phyloP scores from a whole-genome alignment of 2,888 invertebrate genomes.

The Polydesmus complanatus region DNA sequence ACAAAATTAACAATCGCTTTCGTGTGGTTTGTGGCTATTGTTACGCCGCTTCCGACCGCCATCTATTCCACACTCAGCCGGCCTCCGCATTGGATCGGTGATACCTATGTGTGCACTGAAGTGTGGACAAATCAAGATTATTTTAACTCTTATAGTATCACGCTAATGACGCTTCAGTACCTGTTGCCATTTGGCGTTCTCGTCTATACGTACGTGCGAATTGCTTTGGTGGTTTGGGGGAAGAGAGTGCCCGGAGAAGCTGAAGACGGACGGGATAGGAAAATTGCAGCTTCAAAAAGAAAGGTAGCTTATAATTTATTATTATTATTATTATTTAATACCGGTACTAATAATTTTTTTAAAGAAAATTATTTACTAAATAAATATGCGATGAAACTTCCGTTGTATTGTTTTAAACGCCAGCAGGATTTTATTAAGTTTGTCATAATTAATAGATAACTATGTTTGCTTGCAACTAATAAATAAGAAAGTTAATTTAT shows the following conservation, averaged over 20 bases:
- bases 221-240: conserved; percentile 75
- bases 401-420: no score
- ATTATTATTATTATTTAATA: no score
- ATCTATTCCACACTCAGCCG: conserved; percentile 45
- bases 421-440: no score
- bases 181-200: conserved; percentile 64
- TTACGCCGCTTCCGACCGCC: conserved; percentile 67
- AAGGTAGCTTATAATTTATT: no score
- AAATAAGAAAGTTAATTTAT: no score
- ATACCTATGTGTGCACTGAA: conserved; percentile 20
- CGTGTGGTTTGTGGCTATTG: conserved; percentile 61
- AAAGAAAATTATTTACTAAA: no score
- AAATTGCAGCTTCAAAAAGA: conserved; percentile 70
- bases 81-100: conserved; percentile 11
- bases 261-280: conserved; percentile 61
- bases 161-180: conserved; percentile 59
- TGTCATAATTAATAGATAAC: no score
- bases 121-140: conserved; percentile 21
- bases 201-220: conserved; percentile 70
- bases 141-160: conserved; percentile 51
- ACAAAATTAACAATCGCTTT: conserved; percentile 52
- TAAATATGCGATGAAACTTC: no score
- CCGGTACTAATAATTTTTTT: no score
- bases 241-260: conserved; percentile 77
- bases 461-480: no score